Evolutionary conservation across 2,113 vertebrate genomes (phyloP).

Genomic region (Takifugu flavidus): DNA sequence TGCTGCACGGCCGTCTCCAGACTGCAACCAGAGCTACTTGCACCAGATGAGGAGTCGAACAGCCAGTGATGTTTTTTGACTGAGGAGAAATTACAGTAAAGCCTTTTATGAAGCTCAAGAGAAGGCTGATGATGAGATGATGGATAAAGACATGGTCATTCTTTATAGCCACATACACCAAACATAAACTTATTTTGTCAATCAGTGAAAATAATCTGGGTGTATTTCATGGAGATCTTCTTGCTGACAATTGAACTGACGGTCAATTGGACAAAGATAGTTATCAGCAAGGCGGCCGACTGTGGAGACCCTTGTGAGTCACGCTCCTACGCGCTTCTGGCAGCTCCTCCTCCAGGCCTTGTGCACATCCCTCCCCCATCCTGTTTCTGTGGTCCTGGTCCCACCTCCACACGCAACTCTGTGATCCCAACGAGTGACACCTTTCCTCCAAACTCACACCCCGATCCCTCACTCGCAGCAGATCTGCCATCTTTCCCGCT

Average conservation of each 20-base stretch:
- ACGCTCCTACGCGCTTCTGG: conserved; percentile 55
- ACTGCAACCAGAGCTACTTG: neutral
- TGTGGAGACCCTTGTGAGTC: conserved; percentile 36
- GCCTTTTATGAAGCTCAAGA: neutral
- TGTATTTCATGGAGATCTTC: conserved; percentile 57
- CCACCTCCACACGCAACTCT: conserved; percentile 18
- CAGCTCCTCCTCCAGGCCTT: conserved; percentile 18
- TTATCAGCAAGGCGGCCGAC: conserved; percentile 58
- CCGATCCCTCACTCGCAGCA: conserved; percentile 15
- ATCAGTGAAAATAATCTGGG: conserved; percentile 68
- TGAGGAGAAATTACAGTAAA: conserved; percentile 13
- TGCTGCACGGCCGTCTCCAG: neutral
- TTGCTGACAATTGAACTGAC: conserved; percentile 59
- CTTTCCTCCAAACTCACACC: conserved; percentile 1
- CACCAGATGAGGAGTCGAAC: neutral
- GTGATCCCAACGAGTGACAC: conserved; percentile 8
- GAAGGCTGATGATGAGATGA: conserved; percentile 15
- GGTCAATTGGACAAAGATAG: conserved; percentile 67
- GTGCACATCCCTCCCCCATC: conserved; percentile 34
- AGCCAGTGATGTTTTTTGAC: neutral
- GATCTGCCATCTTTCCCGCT: conserved; percentile 17
- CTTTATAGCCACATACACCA: conserved; percentile 28
- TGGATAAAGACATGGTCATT: conserved; percentile 37
- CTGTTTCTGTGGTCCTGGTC: conserved; percentile 6
- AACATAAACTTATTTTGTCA: conserved; percentile 58